Conservation (phyloP, 2,888 invertebrate genomes). For the Nephrotoma flavescens region DNA sequence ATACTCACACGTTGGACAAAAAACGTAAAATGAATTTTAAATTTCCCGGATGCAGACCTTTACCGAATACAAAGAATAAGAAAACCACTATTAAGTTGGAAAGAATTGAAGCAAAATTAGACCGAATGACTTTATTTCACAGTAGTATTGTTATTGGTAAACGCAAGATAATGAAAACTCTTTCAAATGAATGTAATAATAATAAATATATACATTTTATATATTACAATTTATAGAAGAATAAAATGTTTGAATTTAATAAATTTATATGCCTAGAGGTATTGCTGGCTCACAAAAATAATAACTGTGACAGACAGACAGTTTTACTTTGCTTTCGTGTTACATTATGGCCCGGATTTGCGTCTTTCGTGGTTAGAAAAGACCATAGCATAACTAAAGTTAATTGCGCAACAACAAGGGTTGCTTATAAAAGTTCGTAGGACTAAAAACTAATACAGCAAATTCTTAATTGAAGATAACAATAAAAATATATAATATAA, state of each 20-base stretch:
- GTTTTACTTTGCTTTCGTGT: too few species aligned
- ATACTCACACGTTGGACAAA: neutral
- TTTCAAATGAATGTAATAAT: neutral
- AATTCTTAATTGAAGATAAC: too few species aligned
- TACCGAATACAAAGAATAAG: neutral
- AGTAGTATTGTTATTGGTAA: neutral
- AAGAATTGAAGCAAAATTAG: neutral
- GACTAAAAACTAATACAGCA: too few species aligned
- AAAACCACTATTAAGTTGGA: neutral
- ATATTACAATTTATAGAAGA: neutral
- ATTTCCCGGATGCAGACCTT: neutral
- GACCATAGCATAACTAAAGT: too few species aligned
- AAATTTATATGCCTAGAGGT: neutral
- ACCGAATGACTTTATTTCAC: neutral
- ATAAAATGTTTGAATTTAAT: neutral
- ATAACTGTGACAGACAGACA: too few species aligned
- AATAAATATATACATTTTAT: neutral
- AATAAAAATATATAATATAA: too few species aligned
- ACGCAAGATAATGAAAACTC: neutral
- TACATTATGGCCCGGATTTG: too few species aligned
- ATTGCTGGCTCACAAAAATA: too few species aligned
- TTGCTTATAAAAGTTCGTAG: too few species aligned
- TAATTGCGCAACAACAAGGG: too few species aligned
- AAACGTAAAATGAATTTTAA: neutral
- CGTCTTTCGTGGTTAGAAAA: too few species aligned